These are phyloP conservation scores for Parapsyche elsis DNA, from an alignment of 1,140 invertebrate species.

Conservation along the genomic window DNA sequence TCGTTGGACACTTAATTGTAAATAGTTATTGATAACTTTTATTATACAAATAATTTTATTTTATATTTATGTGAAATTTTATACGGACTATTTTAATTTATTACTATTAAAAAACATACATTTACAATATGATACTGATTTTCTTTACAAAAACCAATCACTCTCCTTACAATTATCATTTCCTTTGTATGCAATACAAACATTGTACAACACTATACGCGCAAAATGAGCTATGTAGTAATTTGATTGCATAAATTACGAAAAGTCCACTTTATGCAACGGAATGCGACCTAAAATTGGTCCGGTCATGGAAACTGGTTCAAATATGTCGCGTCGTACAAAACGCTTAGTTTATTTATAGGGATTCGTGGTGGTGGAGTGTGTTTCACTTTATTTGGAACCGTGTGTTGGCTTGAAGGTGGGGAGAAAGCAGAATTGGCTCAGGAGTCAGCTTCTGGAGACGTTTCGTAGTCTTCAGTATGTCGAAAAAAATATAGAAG, in stretches of 20 bases:
- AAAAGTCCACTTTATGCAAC: not conserved
- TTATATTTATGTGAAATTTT: slow-evolving; percentile 52
- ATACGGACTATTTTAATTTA: slow-evolving; percentile 41
- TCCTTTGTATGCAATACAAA: not conserved
- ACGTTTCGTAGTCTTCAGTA: not conserved
- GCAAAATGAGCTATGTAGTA: too few relatives aligned
- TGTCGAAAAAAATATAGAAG: not conserved
- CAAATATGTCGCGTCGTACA: slow-evolving; percentile 33
- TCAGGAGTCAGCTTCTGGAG: slow-evolving; percentile 23
- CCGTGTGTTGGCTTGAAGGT: not conserved
- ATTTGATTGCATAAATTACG: not conserved
- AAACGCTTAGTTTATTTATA: slow-evolving; percentile 39
- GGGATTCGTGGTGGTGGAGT: slow-evolving; percentile 13
- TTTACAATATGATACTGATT: not conserved
- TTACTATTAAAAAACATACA: not conserved
- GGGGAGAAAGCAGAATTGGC: slow-evolving; percentile 33
- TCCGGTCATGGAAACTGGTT: not conserved
- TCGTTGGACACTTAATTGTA: slow-evolving; percentile 21
- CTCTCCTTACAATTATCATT: not conserved
- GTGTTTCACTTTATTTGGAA: slow-evolving; percentile 51
- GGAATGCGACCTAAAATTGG: slow-evolving; percentile 8
- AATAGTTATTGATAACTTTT: slow-evolving; percentile 19
- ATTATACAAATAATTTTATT: slow-evolving; percentile 47
- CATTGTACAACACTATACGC: too few relatives aligned
- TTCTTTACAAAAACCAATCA: not conserved